Percentiles rank a stretch among this genome's conserved stretches.
phyloP scores from a whole-genome alignment of 2,113 vertebrate genomes.

The Herpetotheres cachinnans region DNA sequence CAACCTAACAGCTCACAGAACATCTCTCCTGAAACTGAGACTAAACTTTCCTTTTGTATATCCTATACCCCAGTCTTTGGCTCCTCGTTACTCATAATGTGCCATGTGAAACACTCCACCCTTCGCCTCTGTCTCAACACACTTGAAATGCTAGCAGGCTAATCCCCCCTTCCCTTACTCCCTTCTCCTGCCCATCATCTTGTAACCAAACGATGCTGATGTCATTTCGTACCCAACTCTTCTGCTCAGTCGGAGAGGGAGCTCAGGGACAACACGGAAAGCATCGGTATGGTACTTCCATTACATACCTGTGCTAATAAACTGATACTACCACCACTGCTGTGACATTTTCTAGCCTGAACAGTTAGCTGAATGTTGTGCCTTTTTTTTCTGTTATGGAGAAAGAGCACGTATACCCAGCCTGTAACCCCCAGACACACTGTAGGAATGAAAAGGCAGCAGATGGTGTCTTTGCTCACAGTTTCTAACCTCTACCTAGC shows the following conservation, averaged over 20 bases:
- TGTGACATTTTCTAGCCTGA: neutral
- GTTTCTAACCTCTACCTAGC: neutral
- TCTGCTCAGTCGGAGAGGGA: neutral
- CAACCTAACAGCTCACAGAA: neutral
- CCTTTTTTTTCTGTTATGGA: neutral
- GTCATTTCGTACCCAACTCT: neutral
- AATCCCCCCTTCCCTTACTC: neutral
- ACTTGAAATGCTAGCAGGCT: neutral
- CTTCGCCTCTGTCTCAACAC: neutral
- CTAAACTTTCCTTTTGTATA: constrained; percentile 25
- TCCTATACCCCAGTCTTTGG: neutral
- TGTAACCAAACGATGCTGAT: neutral
- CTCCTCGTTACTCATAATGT: neutral
- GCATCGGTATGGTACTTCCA: neutral
- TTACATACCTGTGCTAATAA: neutral
- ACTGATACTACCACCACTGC: neutral
- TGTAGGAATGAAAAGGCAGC: neutral
- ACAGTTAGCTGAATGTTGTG: neutral
- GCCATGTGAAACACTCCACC: neutral
- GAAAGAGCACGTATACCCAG: neutral
- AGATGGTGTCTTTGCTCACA: neutral
- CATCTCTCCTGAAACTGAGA: constrained; percentile 29
- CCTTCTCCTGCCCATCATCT: neutral
- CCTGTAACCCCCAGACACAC: neutral
- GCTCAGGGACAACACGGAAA: neutral